Evolutionary conservation across 2,888 invertebrate genomes (phyloP).

Genomic region (Scaeva pyrastri): DNA sequence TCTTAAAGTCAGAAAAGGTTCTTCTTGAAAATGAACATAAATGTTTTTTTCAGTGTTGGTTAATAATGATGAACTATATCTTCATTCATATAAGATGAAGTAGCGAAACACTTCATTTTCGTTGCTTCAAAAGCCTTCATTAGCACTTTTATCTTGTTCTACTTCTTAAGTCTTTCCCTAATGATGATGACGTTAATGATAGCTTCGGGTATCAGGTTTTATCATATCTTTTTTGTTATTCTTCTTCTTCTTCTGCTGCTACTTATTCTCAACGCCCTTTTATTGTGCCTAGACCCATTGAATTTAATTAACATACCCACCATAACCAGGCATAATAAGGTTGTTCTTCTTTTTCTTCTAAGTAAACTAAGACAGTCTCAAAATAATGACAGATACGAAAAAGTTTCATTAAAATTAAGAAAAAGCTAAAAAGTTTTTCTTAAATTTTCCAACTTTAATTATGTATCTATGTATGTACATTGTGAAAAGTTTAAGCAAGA

Average conservation of each 20-base stretch:
- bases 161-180: conserved; percentile 38
- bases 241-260: conserved; percentile 1
- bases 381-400: neutral
- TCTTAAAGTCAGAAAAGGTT: no score
- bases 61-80: conserved; percentile 51
- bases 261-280: neutral
- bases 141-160: conserved; percentile 53
- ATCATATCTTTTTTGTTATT: neutral
- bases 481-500: conserved; percentile 52
- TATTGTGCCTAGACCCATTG: neutral
- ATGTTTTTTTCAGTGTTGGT: conserved; percentile 5
- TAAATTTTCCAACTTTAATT: conserved; percentile 31
- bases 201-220: conserved; percentile 51
- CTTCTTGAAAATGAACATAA: no score
- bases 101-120: conserved; percentile 41
- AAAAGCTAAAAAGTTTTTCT: conserved; percentile 34
- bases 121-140: conserved; percentile 60
- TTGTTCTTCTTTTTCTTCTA: neutral
- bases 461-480: conserved; percentile 53
- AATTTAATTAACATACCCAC: conserved; percentile 23
- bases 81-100: neutral
- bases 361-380: neutral
- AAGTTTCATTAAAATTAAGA: neutral
- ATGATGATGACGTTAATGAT: conserved; percentile 53
- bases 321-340: neutral